Evolutionary conservation across 2,113 vertebrate species (phyloP).

Genomic region (Propithecus coquereli): DNA sequence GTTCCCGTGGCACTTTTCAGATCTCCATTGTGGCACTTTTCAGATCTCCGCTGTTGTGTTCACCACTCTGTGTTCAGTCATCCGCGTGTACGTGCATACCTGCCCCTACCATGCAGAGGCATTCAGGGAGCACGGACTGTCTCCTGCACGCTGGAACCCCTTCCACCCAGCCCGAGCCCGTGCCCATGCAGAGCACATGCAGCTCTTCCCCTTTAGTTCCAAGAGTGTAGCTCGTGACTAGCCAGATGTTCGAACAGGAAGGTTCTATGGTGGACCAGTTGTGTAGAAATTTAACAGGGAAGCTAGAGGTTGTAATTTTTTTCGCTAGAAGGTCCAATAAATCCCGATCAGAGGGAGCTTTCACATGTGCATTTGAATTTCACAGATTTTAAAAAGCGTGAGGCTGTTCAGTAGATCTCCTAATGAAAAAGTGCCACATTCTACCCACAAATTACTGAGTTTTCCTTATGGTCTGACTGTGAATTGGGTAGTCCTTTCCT

Average conservation of each 20-base stretch:
- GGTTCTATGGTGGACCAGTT: not conserved
- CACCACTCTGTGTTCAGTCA: rapidly evolving
- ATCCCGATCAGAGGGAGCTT: not conserved
- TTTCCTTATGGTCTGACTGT: not conserved
- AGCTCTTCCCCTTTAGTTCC: rapidly evolving
- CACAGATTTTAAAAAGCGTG: not conserved
- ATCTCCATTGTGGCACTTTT: not conserved
- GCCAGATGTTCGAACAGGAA: not conserved
- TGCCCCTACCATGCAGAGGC: rapidly evolving
- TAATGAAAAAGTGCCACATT: rapidly evolving
- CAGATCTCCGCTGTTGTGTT: rapidly evolving
- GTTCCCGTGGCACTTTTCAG: rapidly evolving
- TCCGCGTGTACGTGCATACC: not conserved
- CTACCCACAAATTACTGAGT: not conserved
- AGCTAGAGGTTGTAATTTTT: not conserved
- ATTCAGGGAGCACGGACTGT: not conserved
- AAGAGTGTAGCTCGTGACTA: rapidly evolving
- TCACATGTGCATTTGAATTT: not conserved
- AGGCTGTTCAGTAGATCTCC: not conserved
- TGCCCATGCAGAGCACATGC: rapidly evolving
- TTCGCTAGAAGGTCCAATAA: not conserved
- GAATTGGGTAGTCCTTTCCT: not conserved
- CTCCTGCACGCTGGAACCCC: not conserved
- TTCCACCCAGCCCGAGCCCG: not conserved
- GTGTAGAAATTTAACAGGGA: not conserved